Base-by-base conservation (phyloP, 2,888 invertebrate genomes). In the Sinotaia quadrata region DNA sequence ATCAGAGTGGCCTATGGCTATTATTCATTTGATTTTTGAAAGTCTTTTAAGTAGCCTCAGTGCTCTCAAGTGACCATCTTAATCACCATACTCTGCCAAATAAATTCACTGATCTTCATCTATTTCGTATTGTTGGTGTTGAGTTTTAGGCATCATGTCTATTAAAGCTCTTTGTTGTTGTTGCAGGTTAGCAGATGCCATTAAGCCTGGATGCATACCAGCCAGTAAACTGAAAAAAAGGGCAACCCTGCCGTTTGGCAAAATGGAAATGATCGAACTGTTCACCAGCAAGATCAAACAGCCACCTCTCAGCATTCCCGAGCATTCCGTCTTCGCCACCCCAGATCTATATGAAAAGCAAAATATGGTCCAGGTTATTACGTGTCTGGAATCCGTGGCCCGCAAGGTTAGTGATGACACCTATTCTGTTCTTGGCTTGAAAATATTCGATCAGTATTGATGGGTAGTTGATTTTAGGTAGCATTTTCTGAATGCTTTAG, bases 291-390 rank as follows among this genome's bases (percentile, higher is more conserved):
- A 91, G 70, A 91, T 97, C 75, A 69, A 70, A 58, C 59, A 49
- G 36, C 27, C 66, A 1, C 68, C 68, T 4, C 91, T 96, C 76
- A 98, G 98, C 52, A 97, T 98, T 4, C 95, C 95, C 0, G 93
- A 95, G 27, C 94, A 95, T 87, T 97, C 98, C 90, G 94, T 94
- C 60, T 98, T 98, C 92, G 96, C 97, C 90, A 98, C 97, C 4
- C 97, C 97, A 5, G 98, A 98, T 88, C 91, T 98, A 63, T 98
- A 96, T 94, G 98, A 98, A 89, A 91, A 94, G 85, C 96, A 96
- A 90, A 98, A 98, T 88, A 92, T 98, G 74, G 95, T 96, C 89
- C 95, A 97, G 29, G 98, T 98, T 57, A 95, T 98, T 67, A 95
- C 96, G 84, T 97, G 97, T 87, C 90, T 98, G 73, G 95, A 96